Percentiles rank a stretch among this genome's conserved stretches.
phyloP scores from a whole-genome alignment of 1,140 invertebrate species.

The Apis mellifera region DNA sequence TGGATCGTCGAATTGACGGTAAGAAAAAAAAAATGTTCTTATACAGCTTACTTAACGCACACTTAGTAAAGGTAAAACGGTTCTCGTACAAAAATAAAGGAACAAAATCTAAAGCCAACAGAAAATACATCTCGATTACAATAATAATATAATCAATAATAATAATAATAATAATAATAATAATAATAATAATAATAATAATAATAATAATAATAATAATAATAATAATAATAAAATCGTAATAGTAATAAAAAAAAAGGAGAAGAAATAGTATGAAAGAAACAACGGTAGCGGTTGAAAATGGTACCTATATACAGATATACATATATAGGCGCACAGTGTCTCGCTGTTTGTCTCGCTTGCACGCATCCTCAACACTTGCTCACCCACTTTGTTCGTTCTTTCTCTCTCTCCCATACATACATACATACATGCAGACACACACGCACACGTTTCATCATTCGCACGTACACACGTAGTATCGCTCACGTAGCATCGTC shows the following conservation, averaged over 20 bases:
- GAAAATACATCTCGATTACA: constrained; percentile 68
- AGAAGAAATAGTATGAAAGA: constrained; percentile 31
- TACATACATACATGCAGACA: neutral
- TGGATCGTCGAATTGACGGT: neutral
- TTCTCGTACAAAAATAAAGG: constrained; percentile 77
- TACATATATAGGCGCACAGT: constrained; percentile 60
- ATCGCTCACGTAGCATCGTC: neutral
- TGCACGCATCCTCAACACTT: neutral
- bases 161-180: constrained; percentile 25
- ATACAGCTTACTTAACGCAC: constrained; percentile 51
- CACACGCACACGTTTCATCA: neutral
- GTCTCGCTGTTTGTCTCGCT: constrained; percentile 47
- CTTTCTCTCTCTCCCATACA: neutral
- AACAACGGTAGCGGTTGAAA: constrained; percentile 32
- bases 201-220: constrained; percentile 21
- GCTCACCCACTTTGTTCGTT: neutral
- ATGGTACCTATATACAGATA: constrained; percentile 58
- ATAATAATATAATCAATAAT: constrained; percentile 27
- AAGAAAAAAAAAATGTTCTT: constrained; percentile 67
- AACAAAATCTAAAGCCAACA: constrained; percentile 80
- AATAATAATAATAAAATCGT: constrained; percentile 17
- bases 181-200: constrained; percentile 19
- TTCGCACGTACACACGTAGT: neutral
- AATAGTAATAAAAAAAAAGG: constrained; percentile 19
- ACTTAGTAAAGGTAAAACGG: constrained; percentile 54